Evolutionary conservation across 2,888 invertebrate genomes (phyloP).

Genomic region (Amphimallon solstitiale): DNA sequence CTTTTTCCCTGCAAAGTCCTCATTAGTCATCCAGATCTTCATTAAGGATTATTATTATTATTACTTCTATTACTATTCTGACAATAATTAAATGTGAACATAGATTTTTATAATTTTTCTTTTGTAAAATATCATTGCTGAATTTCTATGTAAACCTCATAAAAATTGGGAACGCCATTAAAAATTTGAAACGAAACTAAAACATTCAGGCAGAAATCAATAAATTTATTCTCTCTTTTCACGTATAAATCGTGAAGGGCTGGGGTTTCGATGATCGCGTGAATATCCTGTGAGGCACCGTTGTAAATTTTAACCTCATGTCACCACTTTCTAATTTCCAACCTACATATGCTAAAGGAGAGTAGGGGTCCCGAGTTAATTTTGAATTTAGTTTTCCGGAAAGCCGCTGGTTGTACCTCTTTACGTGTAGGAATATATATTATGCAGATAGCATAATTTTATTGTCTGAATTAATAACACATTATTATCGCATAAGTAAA

Average conservation of each 20-base stretch:
- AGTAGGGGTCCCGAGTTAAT: background rate
- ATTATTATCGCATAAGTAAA: slow-evolving; percentile 2
- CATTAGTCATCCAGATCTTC: no score
- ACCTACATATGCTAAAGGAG: background rate
- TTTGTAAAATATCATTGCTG: no score
- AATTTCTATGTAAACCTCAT: no score
- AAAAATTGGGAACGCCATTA: background rate
- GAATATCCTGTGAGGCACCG: slow-evolving; percentile 10
- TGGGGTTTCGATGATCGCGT: slow-evolving; percentile 23
- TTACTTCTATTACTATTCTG: no score
- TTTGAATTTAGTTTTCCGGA: slow-evolving; percentile 27
- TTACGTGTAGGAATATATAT: background rate
- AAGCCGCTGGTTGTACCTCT: background rate
- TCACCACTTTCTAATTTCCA: slow-evolving; percentile 27
- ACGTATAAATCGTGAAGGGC: slow-evolving; percentile 7
- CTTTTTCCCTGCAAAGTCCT: no score
- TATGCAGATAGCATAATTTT: slow-evolving; percentile 22
- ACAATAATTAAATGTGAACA: no score
- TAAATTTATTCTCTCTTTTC: slow-evolving; percentile 14
- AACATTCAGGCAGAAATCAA: slow-evolving; percentile 13
- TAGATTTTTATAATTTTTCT: no score
- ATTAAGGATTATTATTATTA: no score
- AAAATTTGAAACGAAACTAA: slow-evolving; percentile 14
- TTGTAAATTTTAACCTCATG: slow-evolving; percentile 24
- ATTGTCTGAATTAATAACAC: slow-evolving; percentile 22